Conservation (phyloP, 2,888 invertebrate species). For the Caenorhabditis drosophilae region DNA sequence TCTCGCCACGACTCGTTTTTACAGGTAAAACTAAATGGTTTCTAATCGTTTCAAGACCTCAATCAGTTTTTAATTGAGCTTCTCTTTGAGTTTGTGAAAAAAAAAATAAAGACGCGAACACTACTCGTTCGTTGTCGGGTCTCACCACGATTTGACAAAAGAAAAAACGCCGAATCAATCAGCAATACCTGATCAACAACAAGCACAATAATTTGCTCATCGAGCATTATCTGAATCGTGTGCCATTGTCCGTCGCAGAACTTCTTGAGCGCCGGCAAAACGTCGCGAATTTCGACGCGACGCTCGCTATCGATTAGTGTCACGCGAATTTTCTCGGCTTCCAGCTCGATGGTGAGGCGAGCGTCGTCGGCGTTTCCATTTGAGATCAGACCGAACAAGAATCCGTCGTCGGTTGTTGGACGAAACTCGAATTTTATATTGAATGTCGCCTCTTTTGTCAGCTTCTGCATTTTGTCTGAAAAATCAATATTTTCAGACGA, state of each 20-base stretch:
- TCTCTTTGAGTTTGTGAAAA: too few relatives aligned
- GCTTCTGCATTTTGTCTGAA: constrained; percentile 1
- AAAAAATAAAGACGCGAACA: too few relatives aligned
- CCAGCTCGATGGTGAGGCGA: constrained; percentile 25
- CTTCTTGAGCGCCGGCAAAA: constrained; percentile 23
- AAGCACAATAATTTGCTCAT: constrained; percentile 8
- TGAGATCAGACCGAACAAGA: constrained; percentile 31
- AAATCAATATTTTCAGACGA: too few relatives aligned
- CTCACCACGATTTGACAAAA: too few relatives aligned
- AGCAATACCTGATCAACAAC: constrained; percentile 21
- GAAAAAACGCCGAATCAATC: too few relatives aligned
- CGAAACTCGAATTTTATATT: constrained; percentile 38
- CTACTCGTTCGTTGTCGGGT: too few relatives aligned
- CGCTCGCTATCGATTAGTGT: constrained; percentile 23
- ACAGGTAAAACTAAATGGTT: too few relatives aligned
- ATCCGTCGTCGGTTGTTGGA: constrained; percentile 33
- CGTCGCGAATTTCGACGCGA: constrained; percentile 27
- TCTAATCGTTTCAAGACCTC: too few relatives aligned
- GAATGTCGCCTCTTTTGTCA: not conserved
- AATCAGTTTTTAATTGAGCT: too few relatives aligned
- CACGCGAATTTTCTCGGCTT: constrained; percentile 23
- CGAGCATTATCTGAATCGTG: constrained; percentile 38
- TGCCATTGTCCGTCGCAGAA: constrained; percentile 62
- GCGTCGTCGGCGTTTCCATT: constrained; percentile 31
- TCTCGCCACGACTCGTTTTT: too few relatives aligned